Evolutionary conservation across 2,113 vertebrate genomes (phyloP).

Genomic region (Mustela lutreola): DNA sequence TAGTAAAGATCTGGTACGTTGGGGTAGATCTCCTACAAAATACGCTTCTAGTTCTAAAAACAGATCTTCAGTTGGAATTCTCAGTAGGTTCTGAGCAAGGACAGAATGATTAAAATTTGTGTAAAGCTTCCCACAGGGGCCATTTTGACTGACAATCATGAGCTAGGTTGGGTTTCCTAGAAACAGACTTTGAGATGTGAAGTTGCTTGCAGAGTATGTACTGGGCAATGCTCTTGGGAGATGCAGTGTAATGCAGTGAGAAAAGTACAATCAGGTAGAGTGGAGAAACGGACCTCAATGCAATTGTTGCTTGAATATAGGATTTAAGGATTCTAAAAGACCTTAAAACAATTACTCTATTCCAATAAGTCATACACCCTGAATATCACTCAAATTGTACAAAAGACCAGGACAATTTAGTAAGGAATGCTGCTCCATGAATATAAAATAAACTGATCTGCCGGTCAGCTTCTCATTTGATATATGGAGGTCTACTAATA

Average conservation of each 20-base stretch:
- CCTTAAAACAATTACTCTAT: not conserved
- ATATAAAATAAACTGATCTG: not conserved
- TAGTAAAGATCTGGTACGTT: slow-evolving; percentile 3
- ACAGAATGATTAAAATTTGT: slow-evolving; percentile 1
- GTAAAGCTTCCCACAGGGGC: not conserved
- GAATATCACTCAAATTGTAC: not conserved
- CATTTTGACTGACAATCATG: slow-evolving; percentile 11
- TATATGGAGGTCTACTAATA: no score
- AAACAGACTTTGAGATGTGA: not conserved
- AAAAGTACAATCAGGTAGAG: not conserved
- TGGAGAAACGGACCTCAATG: not conserved
- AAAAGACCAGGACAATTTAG: not conserved
- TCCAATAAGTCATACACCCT: not conserved
- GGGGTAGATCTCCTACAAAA: not conserved
- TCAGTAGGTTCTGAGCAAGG: not conserved
- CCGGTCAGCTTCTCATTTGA: not conserved
- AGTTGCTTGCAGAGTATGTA: not conserved
- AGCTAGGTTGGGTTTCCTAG: not conserved
- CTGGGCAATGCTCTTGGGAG: not conserved
- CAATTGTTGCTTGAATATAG: not conserved
- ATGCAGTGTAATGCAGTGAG: not conserved
- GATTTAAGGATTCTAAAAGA: slow-evolving; percentile 6
- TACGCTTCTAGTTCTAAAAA: slow-evolving; percentile 34
- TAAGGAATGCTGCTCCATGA: not conserved
- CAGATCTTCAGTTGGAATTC: not conserved